Base-by-base conservation (phyloP, 2,113 vertebrate genomes). In the Neolamprologus cancellatus region DNA sequence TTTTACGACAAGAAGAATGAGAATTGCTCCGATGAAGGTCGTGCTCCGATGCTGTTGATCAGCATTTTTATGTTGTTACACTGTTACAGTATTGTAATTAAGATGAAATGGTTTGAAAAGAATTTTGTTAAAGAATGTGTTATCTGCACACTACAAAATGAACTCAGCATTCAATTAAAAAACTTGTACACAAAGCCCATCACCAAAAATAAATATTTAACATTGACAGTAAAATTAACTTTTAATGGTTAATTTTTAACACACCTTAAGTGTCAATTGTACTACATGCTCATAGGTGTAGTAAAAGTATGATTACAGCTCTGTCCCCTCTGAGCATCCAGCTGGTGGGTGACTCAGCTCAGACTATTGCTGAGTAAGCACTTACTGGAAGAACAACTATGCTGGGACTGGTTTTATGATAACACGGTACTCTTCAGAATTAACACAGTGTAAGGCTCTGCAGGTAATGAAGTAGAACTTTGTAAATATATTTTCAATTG, bases 321-420 rank as follows among this genome's bases (percentile, higher is more conserved):
- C 82, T 28, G 54, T 46, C 30, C 34, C 57, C 13, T 59, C 6
- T n/a, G 30, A 53, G 78, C 13, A 57, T 84, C 87, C 81, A 86
- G 81, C 84, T 93, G 90, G 59, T 80, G 59, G 50, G 57, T 91
- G 90, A 87, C 87, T 92, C 92, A 88, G 81, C 85, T 50, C 54
- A 48, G 54, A 7, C 50, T 83, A 34, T 20, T 44, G 32, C 30
- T 41, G 48, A 87, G 78, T 85, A 88, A 86, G 59, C 17, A 4
- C 23, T 89, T 85, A 86, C 90, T 89, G 87, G 85, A 91, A 89
- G 54, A 69, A 79, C 12, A 48, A 61, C 18, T 36, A 5, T 4
- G 23, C 25, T 7, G n/a, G 20, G 4, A 41, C 34, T 71, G 20
- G 44, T 61, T 44, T 54, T 48, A 46, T 76, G 36, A 64, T 78